Evolutionary conservation across 2,888 invertebrate genomes (phyloP), one percentile per base, ranked within the genome.

Genomic region (Polia nebulosa): DNA sequence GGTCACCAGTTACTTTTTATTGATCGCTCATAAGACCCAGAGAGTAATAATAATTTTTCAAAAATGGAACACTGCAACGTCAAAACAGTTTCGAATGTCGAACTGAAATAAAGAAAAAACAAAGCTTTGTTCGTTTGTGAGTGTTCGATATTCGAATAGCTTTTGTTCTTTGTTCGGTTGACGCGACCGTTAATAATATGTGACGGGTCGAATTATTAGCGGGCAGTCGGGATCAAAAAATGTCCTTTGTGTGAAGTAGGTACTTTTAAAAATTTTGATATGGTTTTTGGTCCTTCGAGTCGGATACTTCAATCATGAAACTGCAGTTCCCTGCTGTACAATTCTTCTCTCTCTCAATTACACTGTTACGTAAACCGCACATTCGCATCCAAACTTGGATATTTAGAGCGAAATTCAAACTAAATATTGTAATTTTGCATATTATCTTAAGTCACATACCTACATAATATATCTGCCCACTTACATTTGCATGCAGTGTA

Each of bases 81-180:
- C 91, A 91, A 86, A 91, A 91, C 91, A 91, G 91, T 91, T 81
- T 91, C 90, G 84, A 83, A 87, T 91, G 85, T 84, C 90, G 85
- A 85, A 83, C 71, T 67, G 60, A 78, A 82, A 83, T 65, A 77
- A 82, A 41, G 39, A 41, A 83, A 84, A 83, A 88, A 80, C 79
- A 85, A 85, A 89, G 88, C 88, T 88, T 86, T 85, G 76, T 89
- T 91, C 90, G 89, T 90, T 90, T 86, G 83, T 79, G 82, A 85
- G 78, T 82, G 84, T 82, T 83, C 87, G 88, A 87, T 85, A 88
- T 90, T 88, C 90, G 90, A 91, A 88, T 85, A 80, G 90, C 91
- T 90, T 91, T 92, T 91, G 92, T 91, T 92, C 92, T 91, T 92
- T 92, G 92, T 92, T 92, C 85, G 61, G 81, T 85, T 82, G 85